Base-by-base conservation (phyloP, 2,888 invertebrate species). In the Gymnosoma rotundatum region DNA sequence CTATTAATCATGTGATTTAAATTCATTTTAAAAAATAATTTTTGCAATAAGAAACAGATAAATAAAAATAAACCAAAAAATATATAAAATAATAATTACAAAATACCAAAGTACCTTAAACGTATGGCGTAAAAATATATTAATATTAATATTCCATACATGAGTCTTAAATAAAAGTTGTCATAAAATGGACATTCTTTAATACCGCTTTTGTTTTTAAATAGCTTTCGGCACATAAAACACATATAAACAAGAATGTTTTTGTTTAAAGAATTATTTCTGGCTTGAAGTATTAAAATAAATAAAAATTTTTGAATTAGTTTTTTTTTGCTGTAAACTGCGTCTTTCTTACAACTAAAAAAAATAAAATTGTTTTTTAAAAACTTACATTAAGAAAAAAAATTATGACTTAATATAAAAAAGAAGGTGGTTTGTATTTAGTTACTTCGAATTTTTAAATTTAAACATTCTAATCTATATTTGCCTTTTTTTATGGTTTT, bases 111-210 rank as follows among this genome's bases (percentile, higher is more conserved):
- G 7, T 32, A 7, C 0, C 6, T 32, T 32, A 32, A 32, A 8
- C 6, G 6, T 32, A 32, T 6, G 6, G 32, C 8, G 8, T 32
- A 32, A 32, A 7, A 32, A 5, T 5, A 32, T 2, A 4, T 32
- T 18, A 6, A 21, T 45, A 80, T 82, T 82, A 76, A 76, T 76
- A 82, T 82, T 82, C 81, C 25, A 54, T 12, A 82, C 81, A 42
- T 20, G 32, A 52, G 9, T 14, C 14, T 54, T 20, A 16, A 58
- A 64, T 12, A 18, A 25, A 56, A 64, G 58, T 32, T 72, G 48
- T 50, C 67, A 69, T 74, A 74, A 80, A 74, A 56, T 56, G 7
- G 20, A 45, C 12, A 12, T 12, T 42, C 10, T 12, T 42, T 42
- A 42, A 10, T 42, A 42, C 42, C 42, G 12, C 16, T n/a, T 70